Percentiles rank a stretch among this genome's conserved stretches.
Conservation (phyloP, 2,797 vertebrate species). For the Rhinogobio ventralis region DNA sequence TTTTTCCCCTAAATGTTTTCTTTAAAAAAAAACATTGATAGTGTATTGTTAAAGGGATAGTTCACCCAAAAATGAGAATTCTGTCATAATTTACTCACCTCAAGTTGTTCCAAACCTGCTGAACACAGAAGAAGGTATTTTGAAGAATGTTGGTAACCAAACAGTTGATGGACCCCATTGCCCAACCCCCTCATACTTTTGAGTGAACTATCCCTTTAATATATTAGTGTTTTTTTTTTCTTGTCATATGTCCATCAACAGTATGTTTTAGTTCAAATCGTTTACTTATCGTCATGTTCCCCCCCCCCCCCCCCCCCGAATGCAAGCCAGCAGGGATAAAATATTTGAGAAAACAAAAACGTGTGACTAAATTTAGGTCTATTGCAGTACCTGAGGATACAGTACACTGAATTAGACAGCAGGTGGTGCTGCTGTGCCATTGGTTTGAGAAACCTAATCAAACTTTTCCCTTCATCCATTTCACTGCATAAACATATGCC, state of each 20-base stretch:
- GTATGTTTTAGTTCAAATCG: neutral
- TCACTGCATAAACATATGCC: constrained; percentile 7
- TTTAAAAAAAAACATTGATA: neutral
- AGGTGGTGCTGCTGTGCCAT: constrained; percentile 8
- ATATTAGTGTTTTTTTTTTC: neutral
- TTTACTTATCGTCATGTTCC: neutral
- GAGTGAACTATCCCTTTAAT: no score
- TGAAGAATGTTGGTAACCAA: neutral
- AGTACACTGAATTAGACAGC: neutral
- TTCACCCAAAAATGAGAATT: neutral
- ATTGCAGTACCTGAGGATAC: neutral
- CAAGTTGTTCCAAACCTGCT: no score
- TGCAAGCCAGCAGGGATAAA: neutral
- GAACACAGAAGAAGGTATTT: neutral
- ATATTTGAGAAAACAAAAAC: neutral
- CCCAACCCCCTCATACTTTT: neutral
- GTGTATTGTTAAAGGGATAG: neutral
- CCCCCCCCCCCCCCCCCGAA: no score
- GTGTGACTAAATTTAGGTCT: neutral
- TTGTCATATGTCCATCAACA: neutral
- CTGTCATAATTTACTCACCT: no score
- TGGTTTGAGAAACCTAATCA: neutral
- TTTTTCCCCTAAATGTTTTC: neutral
- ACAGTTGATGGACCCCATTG: neutral
- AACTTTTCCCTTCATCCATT: constrained; percentile 22